A percentile compares a stretch with the other conserved stretches of the same genome.
These are phyloP conservation scores for Diplolepis rosae DNA, from an alignment of 2,888 invertebrate species.

Conservation along the genomic window DNA sequence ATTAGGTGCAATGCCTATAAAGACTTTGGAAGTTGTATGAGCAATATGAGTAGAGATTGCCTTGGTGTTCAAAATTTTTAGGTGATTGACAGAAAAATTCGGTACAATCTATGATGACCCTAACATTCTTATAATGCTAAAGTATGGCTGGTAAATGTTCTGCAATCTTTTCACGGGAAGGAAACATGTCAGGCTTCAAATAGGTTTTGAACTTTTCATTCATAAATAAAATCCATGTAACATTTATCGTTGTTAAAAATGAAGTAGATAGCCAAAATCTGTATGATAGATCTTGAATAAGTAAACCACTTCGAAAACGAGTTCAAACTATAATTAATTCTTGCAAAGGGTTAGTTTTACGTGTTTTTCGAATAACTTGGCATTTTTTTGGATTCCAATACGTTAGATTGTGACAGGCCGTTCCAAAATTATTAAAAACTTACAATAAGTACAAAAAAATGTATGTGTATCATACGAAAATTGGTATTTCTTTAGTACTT, in stretches of 20 bases:
- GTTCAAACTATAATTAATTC: too few relatives aligned
- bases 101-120: constrained; percentile 51
- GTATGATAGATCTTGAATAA: constrained; percentile 40
- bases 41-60: constrained; percentile 52
- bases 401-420: constrained; percentile 14
- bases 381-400: too few relatives aligned
- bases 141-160: constrained; percentile 39
- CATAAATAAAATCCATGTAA: constrained; percentile 44
- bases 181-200: constrained; percentile 44
- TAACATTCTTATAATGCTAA: constrained; percentile 40
- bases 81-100: constrained; percentile 52
- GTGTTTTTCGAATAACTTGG: too few relatives aligned
- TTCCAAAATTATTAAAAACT: too few relatives aligned
- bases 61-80: constrained; percentile 52
- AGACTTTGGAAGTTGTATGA: constrained; percentile 51
- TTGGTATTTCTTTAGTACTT: too few relatives aligned
- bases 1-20: constrained; percentile 40
- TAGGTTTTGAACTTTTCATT: constrained; percentile 43
- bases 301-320: too few relatives aligned
- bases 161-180: constrained; percentile 37
- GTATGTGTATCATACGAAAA: too few relatives aligned
- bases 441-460: too few relatives aligned
- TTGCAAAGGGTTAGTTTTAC: too few relatives aligned
- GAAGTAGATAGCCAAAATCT: constrained; percentile 42
- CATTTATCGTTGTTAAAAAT: constrained; percentile 40